Conservation (phyloP, 2,888 invertebrate genomes). For the Acanthoscelides obtectus region DNA sequence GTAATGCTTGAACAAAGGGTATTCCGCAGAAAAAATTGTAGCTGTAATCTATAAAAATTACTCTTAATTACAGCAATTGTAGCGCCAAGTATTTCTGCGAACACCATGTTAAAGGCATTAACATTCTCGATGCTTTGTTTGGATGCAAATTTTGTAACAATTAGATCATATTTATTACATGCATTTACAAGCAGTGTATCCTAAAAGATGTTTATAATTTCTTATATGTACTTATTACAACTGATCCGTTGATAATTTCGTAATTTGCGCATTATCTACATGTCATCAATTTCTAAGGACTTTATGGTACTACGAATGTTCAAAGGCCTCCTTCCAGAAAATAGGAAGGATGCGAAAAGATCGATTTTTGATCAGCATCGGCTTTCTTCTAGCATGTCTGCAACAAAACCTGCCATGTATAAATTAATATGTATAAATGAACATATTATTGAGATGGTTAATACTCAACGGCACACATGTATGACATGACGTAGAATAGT, state of each 20-base stretch:
- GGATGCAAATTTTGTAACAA: slow-evolving; percentile 12
- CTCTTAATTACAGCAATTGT: slow-evolving; percentile 1
- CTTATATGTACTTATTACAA: slow-evolving; percentile 9
- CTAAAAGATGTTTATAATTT: slow-evolving; percentile 13
- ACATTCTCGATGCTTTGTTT: slow-evolving; percentile 9
- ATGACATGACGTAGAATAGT: neutral
- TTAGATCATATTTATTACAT: slow-evolving; percentile 10
- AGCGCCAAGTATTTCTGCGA: slow-evolving; percentile 3
- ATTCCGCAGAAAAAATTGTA: neutral
- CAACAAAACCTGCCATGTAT: neutral
- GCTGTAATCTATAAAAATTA: neutral
- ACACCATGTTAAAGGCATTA: slow-evolving; percentile 8
- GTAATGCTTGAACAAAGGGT: neutral
- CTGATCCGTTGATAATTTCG: slow-evolving; percentile 7
- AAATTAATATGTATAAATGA: neutral
- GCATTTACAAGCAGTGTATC: slow-evolving; percentile 5
- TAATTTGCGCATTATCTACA: too few relatives aligned
- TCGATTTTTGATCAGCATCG: too few relatives aligned
- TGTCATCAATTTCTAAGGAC: too few relatives aligned
- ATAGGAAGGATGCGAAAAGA: too few relatives aligned
- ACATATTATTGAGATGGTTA: neutral
- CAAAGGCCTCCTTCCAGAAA: too few relatives aligned
- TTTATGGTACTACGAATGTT: too few relatives aligned
- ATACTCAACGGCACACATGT: neutral
- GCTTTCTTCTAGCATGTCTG: too few relatives aligned